phyloP scores from a whole-genome alignment of 2,113 vertebrate species.

The Ailuropoda melanoleuca region DNA sequence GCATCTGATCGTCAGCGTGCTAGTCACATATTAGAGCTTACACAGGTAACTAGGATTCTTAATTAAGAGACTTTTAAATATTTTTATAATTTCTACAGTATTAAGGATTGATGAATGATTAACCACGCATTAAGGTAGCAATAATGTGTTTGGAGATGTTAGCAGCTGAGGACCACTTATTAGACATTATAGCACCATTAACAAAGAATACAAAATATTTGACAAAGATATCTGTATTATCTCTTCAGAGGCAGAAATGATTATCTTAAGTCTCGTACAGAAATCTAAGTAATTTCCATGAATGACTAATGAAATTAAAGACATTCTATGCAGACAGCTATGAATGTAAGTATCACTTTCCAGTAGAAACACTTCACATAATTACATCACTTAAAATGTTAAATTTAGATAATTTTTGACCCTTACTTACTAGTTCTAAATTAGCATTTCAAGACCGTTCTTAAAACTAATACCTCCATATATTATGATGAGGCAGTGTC shows the following conservation, averaged over 20 bases:
- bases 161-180: neutral
- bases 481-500: neutral
- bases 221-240: neutral
- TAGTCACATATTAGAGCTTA: neutral
- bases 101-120: neutral
- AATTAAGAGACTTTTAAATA: slow-evolving; percentile 20
- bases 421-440: neutral
- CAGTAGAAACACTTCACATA: neutral
- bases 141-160: neutral
- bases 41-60: neutral
- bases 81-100: slow-evolving; percentile 18
- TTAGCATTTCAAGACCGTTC: slow-evolving; percentile 6
- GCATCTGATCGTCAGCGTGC: neutral
- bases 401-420: neutral
- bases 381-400: neutral
- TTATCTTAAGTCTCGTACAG: neutral
- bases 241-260: neutral
- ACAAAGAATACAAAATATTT: slow-evolving; percentile 25
- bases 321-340: neutral
- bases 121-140: neutral
- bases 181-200: neutral
- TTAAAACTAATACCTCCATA: neutral
- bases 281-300: neutral
- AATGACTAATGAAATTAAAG: neutral
- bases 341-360: slow-evolving; percentile 25